Percentiles rank a stretch among this genome's conserved stretches.
Evolutionary conservation across 2,888 invertebrate species (phyloP).

Genomic region (Orthosia gracilis): DNA sequence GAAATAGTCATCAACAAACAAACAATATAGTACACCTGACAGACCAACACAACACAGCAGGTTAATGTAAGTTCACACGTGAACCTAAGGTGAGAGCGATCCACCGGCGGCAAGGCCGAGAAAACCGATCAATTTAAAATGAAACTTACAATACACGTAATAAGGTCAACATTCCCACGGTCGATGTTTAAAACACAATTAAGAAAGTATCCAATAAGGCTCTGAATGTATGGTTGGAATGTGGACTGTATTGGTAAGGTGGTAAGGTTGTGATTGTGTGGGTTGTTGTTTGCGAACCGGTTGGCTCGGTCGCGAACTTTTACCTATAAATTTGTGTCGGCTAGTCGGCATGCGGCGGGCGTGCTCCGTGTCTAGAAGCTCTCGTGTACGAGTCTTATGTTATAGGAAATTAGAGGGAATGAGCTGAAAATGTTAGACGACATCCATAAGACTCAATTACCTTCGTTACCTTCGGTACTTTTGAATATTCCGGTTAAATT

Average conservation of each 20-base stretch:
- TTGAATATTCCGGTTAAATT: neutral
- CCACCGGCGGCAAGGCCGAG: conserved; percentile 90
- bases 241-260: conserved; percentile 74
- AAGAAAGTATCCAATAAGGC: conserved; percentile 90
- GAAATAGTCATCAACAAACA: conserved; percentile 81
- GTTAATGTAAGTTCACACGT: conserved; percentile 90
- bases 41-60: conserved; percentile 83
- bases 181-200: conserved; percentile 84
- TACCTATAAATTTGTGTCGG: conserved; percentile 91
- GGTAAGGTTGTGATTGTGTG: conserved; percentile 79
- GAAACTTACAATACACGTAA: conserved; percentile 78
- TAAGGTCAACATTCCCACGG: conserved; percentile 86
- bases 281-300: conserved; percentile 78
- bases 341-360: conserved; percentile 83
- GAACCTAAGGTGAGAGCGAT: conserved; percentile 90
- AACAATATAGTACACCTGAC: conserved; percentile 81
- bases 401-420: conserved; percentile 69
- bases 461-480: neutral
- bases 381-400: conserved; percentile 75
- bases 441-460: neutral
- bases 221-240: conserved; percentile 72
- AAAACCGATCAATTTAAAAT: conserved; percentile 80
- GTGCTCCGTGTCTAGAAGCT: conserved; percentile 83
- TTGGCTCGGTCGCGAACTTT: conserved; percentile 90
- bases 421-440: conserved; percentile 36